Evolutionary conservation across 2,888 invertebrate genomes (phyloP).

Genomic region (Strigamia maritima): DNA sequence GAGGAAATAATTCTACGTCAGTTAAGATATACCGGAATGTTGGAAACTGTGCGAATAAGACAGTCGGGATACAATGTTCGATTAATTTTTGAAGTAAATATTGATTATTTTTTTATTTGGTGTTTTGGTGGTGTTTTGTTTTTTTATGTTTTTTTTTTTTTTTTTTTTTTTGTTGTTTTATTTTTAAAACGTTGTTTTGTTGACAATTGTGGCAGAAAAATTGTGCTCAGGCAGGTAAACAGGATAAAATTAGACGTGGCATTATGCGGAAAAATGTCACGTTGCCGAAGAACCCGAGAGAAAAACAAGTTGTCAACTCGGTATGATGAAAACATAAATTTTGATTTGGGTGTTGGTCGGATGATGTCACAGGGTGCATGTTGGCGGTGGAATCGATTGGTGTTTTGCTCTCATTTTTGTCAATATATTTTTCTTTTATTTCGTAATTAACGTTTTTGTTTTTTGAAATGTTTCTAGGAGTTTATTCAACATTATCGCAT

Average conservation of each 20-base stretch:
- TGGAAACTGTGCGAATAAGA: slow-evolving; percentile 90
- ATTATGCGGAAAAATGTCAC: not conserved
- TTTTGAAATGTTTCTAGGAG: slow-evolving; percentile 57
- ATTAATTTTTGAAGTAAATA: slow-evolving; percentile 70
- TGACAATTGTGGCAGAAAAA: not conserved
- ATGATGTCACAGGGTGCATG: not conserved
- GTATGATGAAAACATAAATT: not conserved
- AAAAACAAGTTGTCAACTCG: not conserved
- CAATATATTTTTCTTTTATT: not conserved
- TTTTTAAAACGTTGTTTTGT: not conserved
- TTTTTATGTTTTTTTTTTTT: no score
- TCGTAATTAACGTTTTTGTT: not conserved
- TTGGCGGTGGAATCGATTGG: not conserved
- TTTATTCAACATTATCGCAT: slow-evolving; percentile 91
- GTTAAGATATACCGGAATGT: slow-evolving; percentile 91
- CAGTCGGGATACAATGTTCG: slow-evolving; percentile 94
- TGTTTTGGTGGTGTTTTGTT: not conserved
- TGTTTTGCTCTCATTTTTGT: not conserved
- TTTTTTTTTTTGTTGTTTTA: not conserved
- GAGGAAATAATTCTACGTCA: slow-evolving; percentile 88
- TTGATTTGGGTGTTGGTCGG: not conserved
- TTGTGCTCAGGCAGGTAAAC: slow-evolving; percentile 13
- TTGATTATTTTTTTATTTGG: not conserved
- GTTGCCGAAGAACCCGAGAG: not conserved
- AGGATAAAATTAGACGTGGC: not conserved